Conservation (phyloP, 2,113 vertebrate genomes). For the Saccopteryx bilineata region DNA sequence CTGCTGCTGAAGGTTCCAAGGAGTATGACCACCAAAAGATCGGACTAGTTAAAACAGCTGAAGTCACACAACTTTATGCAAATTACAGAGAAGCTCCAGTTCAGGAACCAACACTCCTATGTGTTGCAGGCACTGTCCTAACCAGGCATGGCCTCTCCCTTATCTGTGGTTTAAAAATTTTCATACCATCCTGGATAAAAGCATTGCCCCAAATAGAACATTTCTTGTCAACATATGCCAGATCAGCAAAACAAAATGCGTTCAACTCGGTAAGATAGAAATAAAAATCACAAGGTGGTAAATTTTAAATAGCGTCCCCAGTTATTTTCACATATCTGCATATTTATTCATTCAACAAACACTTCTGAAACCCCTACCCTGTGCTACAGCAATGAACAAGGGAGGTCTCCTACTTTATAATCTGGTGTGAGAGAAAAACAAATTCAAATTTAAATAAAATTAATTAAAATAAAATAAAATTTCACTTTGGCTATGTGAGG, state of each 20-base stretch:
- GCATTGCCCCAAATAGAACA: not conserved
- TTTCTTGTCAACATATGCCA: not conserved
- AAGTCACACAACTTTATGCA: not conserved
- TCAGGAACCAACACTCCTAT: not conserved
- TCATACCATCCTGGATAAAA: not conserved
- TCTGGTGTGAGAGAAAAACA: not conserved
- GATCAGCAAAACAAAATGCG: not conserved
- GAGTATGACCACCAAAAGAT: not conserved
- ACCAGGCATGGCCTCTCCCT: not conserved
- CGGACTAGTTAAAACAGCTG: not conserved
- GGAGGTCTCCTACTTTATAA: not conserved
- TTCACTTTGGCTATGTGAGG: not conserved
- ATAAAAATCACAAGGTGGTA: not conserved
- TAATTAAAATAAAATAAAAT: not conserved
- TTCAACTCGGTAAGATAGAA: not conserved
- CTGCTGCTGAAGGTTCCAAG: not conserved
- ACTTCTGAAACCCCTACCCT: not conserved
- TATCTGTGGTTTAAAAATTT: not conserved
- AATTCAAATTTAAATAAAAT: not conserved
- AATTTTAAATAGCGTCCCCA: not conserved
- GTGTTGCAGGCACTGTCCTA: no score
- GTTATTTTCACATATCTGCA: not conserved
- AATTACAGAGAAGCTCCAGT: not conserved
- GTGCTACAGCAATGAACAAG: not conserved
- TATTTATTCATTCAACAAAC: conserved; percentile 7